Evolutionary conservation across 2,113 vertebrate species (phyloP), one percentile per base, ranked within the genome.

Genomic region (Osmerus eperlanus): DNA sequence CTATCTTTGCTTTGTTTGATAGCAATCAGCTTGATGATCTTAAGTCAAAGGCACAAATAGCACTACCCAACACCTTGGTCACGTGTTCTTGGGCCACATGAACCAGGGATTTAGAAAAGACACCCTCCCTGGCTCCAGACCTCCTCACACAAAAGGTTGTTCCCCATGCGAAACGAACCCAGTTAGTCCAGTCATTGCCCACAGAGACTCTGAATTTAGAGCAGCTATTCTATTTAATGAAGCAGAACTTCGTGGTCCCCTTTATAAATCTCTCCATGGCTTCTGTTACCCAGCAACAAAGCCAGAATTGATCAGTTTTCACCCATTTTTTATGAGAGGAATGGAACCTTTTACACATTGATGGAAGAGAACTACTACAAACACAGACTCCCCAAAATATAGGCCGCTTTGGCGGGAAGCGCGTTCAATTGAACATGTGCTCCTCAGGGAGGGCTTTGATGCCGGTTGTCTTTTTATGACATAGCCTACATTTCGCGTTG

Each of bases 201-300:
- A 70, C 74, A 73, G 87, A 90, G 89, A 84, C 86, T 82, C 85
- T 89, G 88, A 91, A 91, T 91, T 88, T 87, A 85, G 88, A 91
- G 78, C 89, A 89, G 86, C 85, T 75, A 84, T 88, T 89, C 82
- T 78, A 77, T 88, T 84, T 91, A 89, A 91, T 89, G 89, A 91
- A 85, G 89, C 86, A 89, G 85, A 91, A 89, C 87, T 89, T 89
- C 83, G 83, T 76, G 84, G 80, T 79, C 87, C 82, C 86, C 76
- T 28, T 70, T 78, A 81, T 83, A 89, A 86, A 91, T 89, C 88
- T 88, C 87, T 87, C 83, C 85, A 82, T 85, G 83, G 83, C 88
- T 87, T 89, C 88, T 89, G 85, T 90, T 88, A 85, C 88, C 81
- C 81, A 82, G 86, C 83, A 90, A 87, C 86, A 89, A 89, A 88